phyloP scores from a whole-genome alignment of 2,888 invertebrate genomes.

The Cephonodes hylas region DNA sequence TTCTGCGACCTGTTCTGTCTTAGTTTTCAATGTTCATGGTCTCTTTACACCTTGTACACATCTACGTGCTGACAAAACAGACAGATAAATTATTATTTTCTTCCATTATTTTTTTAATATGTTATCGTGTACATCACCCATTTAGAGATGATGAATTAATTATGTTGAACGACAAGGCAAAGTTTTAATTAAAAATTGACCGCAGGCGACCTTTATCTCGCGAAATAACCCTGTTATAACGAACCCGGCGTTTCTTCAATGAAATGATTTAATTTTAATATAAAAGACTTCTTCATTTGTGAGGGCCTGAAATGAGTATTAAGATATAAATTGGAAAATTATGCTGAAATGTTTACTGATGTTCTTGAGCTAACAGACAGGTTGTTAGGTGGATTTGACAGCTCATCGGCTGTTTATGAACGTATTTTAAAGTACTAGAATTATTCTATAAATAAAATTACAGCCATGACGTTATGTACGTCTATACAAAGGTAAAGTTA shows the following conservation, averaged over 20 bases:
- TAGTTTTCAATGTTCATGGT: too few species aligned
- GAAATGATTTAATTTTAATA: constrained; percentile 35
- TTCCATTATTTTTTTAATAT: not conserved
- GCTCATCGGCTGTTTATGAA: not conserved
- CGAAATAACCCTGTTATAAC: constrained; percentile 53
- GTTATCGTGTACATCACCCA: not conserved
- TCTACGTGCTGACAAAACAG: too few species aligned
- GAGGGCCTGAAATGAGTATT: not conserved
- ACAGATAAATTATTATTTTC: not conserved
- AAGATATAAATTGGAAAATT: constrained; percentile 3
- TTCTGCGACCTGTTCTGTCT: too few species aligned
- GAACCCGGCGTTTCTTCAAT: constrained; percentile 43
- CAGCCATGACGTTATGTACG: too few species aligned
- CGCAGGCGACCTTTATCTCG: constrained; percentile 48
- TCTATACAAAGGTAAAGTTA: too few species aligned
- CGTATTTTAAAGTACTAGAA: not conserved
- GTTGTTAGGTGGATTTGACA: not conserved
- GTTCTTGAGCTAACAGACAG: not conserved
- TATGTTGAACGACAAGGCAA: constrained; percentile 47
- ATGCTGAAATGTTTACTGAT: not conserved
- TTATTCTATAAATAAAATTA: too few species aligned
- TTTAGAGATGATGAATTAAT: not conserved
- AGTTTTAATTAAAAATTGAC: constrained; percentile 72
- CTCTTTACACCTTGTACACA: too few species aligned
- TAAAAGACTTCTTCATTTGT: constrained; percentile 10